Conservation (phyloP, 1,140 invertebrate genomes). For the Drosophila ambigua region DNA sequence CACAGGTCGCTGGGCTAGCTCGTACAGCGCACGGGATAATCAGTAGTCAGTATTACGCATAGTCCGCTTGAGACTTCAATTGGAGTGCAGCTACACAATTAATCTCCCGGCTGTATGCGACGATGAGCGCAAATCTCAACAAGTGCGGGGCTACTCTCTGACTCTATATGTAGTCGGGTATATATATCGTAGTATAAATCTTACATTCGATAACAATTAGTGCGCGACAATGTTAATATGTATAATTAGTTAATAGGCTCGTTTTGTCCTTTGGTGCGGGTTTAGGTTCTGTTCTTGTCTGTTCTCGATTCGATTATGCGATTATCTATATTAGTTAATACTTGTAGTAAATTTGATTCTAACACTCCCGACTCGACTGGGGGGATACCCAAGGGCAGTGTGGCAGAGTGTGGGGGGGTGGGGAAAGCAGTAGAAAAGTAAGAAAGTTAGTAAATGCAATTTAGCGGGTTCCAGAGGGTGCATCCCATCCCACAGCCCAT, state of each 20-base stretch:
- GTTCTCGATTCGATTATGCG: not conserved
- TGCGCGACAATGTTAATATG: slow-evolving; percentile 21
- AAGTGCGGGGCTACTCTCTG: slow-evolving; percentile 5
- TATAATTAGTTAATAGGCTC: slow-evolving; percentile 61
- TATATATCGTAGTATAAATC: slow-evolving; percentile 15
- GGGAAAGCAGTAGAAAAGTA: slow-evolving; percentile 65
- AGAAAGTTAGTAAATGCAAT: slow-evolving; percentile 69
- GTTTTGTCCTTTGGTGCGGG: slow-evolving; percentile 68
- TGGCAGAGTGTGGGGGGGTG: not conserved
- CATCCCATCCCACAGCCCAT: not conserved
- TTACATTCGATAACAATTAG: slow-evolving; percentile 38
- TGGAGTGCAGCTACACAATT: slow-evolving; percentile 3
- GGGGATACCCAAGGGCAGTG: not conserved
- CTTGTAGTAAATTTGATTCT: slow-evolving; percentile 13
- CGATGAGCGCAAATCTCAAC: slow-evolving; percentile 19
- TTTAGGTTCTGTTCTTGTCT: not conserved
- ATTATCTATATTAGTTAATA: slow-evolving; percentile 19
- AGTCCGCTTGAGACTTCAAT: no score
- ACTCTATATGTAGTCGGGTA: not conserved
- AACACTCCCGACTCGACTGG: not conserved
- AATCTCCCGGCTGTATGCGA: slow-evolving; percentile 11
- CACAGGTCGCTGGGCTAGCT: slow-evolving; percentile 10
- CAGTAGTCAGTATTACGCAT: not conserved
- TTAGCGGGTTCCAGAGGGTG: slow-evolving; percentile 26
- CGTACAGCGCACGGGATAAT: slow-evolving; percentile 35